Conservation (phyloP, 1,140 invertebrate genomes). For the Rhynchophorus ferrugineus region DNA sequence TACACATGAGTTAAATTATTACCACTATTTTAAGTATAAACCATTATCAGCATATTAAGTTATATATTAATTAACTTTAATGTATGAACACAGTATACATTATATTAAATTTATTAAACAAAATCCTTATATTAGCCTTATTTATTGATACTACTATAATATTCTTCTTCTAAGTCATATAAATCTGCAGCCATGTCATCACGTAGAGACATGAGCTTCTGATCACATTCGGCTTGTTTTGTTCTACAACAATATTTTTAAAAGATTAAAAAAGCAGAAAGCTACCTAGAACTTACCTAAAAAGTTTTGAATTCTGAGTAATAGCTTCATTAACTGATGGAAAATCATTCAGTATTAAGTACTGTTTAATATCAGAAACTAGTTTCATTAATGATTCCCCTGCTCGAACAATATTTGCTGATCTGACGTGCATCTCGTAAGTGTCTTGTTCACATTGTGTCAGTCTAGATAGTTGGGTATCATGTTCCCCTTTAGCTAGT, state of each 20-base stretch:
- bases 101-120: background rate
- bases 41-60: no score
- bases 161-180: conserved; percentile 96
- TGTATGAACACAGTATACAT: background rate
- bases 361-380: conserved; percentile 94
- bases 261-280: no score
- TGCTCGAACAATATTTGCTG: conserved; percentile 89
- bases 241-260: no score
- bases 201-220: conserved; percentile 81
- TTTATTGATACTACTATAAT: conserved; percentile 93
- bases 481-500: conserved; percentile 85
- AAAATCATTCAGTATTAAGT: conserved; percentile 94
- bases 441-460: conserved; percentile 91
- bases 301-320: conserved; percentile 80
- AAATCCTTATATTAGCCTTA: conserved; percentile 38
- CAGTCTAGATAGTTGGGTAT: conserved; percentile 77
- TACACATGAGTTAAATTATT: no score
- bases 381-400: conserved; percentile 94
- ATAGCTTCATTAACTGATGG: conserved; percentile 95
- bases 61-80: no score
- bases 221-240: conserved; percentile 87
- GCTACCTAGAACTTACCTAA: no score
- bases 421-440: conserved; percentile 94
- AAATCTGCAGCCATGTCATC: conserved; percentile 94
- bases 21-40: no score